These are phyloP conservation scores for Cyclophora albipunctata DNA, from an alignment of 2,888 invertebrate genomes.

Conservation along the genomic window DNA sequence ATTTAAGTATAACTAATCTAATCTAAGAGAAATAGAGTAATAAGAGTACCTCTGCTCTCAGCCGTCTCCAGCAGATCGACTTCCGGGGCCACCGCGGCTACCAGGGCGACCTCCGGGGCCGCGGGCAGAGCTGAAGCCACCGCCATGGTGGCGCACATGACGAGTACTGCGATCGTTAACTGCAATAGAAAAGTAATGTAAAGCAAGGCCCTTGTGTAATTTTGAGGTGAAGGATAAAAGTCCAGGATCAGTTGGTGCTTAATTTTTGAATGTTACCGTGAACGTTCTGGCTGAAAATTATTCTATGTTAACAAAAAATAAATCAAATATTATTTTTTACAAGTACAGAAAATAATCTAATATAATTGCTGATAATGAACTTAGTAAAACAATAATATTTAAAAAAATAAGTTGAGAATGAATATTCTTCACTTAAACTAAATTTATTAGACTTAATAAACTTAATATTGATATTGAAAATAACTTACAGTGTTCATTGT, in stretches of 20 bases:
- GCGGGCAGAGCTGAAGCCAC: constrained; percentile 11
- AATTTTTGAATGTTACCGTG: too few species aligned
- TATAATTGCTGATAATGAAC: too few species aligned
- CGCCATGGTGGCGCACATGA: constrained; percentile 22
- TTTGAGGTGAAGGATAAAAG: not conserved
- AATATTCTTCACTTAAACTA: too few species aligned
- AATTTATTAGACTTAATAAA: too few species aligned
- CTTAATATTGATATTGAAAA: too few species aligned
- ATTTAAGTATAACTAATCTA: too few species aligned
- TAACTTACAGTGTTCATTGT: constrained; percentile 34
- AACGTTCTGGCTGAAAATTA: too few species aligned
- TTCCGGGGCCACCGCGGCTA: not conserved
- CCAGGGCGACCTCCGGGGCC: not conserved
- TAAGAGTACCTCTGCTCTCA: not conserved
- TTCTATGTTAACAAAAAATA: too few species aligned
- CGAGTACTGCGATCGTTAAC: constrained; percentile 19
- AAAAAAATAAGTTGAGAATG: too few species aligned
- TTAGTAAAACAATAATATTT: too few species aligned
- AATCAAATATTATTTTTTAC: not conserved
- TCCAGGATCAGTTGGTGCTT: too few species aligned
- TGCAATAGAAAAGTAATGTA: constrained; percentile 10
- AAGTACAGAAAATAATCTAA: not conserved
- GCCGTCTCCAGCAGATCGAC: not conserved
- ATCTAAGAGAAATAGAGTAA: too few species aligned
- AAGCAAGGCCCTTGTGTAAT: not conserved